These are phyloP conservation scores for Tipula helvola DNA, from an alignment of 2,888 invertebrate genomes.

Conservation along the genomic window DNA sequence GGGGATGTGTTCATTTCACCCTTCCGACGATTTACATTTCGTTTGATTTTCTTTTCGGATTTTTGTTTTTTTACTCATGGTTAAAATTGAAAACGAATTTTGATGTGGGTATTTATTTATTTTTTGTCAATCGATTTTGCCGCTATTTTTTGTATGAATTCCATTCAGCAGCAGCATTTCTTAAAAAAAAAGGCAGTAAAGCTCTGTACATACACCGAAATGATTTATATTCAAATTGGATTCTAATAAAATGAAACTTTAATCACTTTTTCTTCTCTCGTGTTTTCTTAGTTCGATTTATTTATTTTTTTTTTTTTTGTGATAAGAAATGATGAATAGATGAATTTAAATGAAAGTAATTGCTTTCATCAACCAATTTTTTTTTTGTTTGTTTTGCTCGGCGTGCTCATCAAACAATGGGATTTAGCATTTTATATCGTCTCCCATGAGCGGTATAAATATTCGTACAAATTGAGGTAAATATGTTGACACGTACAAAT, in stretches of 20 bases:
- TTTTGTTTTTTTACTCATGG: background rate
- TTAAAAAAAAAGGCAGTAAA: background rate
- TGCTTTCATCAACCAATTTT: background rate
- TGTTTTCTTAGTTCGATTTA: background rate
- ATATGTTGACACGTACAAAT: background rate
- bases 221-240: constrained; percentile 4
- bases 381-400: background rate
- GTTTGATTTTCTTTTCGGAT: background rate
- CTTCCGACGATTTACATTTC: background rate
- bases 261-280: background rate
- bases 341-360: background rate
- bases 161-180: background rate
- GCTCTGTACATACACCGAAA: background rate
- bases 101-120: background rate
- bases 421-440: background rate
- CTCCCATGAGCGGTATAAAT: background rate
- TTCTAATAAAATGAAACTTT: constrained; percentile 4
- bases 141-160: background rate
- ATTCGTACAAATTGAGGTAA: background rate
- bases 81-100: background rate
- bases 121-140: background rate
- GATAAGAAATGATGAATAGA: background rate
- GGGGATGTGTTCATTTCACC: background rate
- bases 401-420: background rate
- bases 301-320: background rate